Conservation (phyloP, 1,140 invertebrate species). For the Mercenaria mercenaria region DNA sequence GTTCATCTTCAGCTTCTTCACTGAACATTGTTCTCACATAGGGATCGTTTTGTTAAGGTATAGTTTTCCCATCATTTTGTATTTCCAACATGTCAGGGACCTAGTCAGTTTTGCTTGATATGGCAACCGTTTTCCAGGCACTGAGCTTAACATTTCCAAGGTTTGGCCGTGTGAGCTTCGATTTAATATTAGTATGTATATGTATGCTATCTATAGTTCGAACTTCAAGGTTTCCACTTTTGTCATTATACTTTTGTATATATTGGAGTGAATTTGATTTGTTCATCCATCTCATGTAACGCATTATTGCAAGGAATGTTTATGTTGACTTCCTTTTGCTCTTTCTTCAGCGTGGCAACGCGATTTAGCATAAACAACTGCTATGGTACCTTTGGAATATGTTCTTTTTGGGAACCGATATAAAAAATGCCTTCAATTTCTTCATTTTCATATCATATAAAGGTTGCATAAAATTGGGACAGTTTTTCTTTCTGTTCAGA, state of each 20-base stretch:
- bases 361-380: background rate
- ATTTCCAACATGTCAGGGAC: conserved; percentile 3
- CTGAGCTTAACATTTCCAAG: background rate
- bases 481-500: too few relatives aligned
- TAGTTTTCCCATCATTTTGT: background rate
- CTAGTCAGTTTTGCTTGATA: conserved; percentile 1
- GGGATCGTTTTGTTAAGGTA: conserved; percentile 17
- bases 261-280: background rate
- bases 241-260: background rate
- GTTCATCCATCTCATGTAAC: background rate
- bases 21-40: conserved; percentile 22
- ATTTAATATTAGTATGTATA: background rate
- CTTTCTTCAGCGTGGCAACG: background rate
- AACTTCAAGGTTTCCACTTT: background rate
- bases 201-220: background rate
- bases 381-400: background rate
- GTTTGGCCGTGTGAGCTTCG: background rate
- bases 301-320: background rate
- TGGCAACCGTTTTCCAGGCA: conserved; percentile 5
- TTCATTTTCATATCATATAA: too few relatives aligned
- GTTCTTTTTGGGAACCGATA: too few relatives aligned
- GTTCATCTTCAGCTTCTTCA: too few relatives aligned
- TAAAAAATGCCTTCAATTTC: too few relatives aligned
- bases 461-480: too few relatives aligned
- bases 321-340: background rate